Evolutionary conservation across 2,113 vertebrate genomes (phyloP), one percentile per base, ranked within the genome.

Genomic region (Felis catus): DNA sequence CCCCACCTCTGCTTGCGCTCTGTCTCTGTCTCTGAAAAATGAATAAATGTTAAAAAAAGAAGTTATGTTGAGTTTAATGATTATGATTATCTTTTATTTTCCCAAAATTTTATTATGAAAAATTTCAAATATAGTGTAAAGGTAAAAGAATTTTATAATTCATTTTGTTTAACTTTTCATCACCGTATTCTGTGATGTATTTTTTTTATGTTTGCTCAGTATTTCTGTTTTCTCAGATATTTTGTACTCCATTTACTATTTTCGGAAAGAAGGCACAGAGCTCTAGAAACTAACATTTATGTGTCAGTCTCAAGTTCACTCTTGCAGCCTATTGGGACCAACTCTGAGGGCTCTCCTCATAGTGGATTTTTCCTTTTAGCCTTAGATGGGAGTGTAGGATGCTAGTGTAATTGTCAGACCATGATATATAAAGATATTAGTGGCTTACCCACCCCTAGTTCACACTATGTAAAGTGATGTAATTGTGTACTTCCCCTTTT

Each of bases 101-200:
- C 27, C 51, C 11, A 33, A 74, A 10, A 66, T 86, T 95, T 96
- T 82, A 91, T 94, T 83, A 93, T 73, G 23, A 93, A 87, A 65
- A 78, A 10, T 13, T 94, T 92, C 21, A 89, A 68, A n/a, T n/a
- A 84, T 85, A 58, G 27, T 81, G 2, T 66, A 51, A 74, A 76
- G 15, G 85, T 74, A 31, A 78, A 82, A 94, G 39, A 83, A 78
- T 82, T 96, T 90, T 63, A 55, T 6, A 86, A 39, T 70, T 90
- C 16, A 82, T 53, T 90, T 41, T 76, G 65, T 48, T 87, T 91
- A 73, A 55, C 21, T 61, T 93, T 89, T 89, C 9, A 76, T 63
- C 39, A 63, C 29, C 31, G 93, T 81, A 93, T 93, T 86, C 33
- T 97, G 66, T 82, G 51, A 45, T 51, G 11, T 45, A 74, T 84